phyloP scores from a whole-genome alignment of 2,888 invertebrate species.

The Spialia ferax region DNA sequence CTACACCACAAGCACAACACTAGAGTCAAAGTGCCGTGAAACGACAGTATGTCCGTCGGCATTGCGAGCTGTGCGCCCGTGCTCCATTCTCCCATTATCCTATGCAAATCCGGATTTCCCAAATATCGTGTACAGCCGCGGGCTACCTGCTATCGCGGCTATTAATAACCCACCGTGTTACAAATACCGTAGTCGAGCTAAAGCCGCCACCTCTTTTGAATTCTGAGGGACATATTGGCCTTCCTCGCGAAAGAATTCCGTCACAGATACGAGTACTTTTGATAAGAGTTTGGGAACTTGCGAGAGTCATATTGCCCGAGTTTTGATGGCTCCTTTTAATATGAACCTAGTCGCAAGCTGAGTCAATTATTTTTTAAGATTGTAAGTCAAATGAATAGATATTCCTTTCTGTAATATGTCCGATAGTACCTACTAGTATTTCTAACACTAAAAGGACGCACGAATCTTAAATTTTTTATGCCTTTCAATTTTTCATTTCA shows the following conservation, averaged over 20 bases:
- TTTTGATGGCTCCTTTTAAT: not conserved
- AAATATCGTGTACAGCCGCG: conserved; percentile 80
- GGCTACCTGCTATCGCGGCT: conserved; percentile 80
- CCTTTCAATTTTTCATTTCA: not conserved
- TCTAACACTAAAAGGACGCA: not conserved
- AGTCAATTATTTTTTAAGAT: too few species aligned
- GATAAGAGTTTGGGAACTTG: too few species aligned
- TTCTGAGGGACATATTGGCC: conserved; percentile 9
- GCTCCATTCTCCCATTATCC: conserved; percentile 71
- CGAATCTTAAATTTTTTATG: conserved; percentile 1
- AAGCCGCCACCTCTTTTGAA: conserved; percentile 9
- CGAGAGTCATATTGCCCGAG: too few species aligned
- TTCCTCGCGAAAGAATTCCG: too few species aligned
- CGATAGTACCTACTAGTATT: not conserved
- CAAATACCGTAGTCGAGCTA: conserved; percentile 69
- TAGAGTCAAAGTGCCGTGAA: conserved; percentile 36
- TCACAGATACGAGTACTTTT: too few species aligned
- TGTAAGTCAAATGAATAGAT: not conserved
- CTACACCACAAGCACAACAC: conserved; percentile 20
- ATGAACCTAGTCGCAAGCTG: too few species aligned
- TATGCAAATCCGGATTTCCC: conserved; percentile 84
- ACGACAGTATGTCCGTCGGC: conserved; percentile 51
- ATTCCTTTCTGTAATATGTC: too few species aligned
- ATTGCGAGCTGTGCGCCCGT: conserved; percentile 61
- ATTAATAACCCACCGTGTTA: conserved; percentile 80